Percentiles rank a stretch among this genome's conserved stretches.
Conservation (phyloP, 2,888 invertebrate genomes). For the Philopedon plagiatum region DNA sequence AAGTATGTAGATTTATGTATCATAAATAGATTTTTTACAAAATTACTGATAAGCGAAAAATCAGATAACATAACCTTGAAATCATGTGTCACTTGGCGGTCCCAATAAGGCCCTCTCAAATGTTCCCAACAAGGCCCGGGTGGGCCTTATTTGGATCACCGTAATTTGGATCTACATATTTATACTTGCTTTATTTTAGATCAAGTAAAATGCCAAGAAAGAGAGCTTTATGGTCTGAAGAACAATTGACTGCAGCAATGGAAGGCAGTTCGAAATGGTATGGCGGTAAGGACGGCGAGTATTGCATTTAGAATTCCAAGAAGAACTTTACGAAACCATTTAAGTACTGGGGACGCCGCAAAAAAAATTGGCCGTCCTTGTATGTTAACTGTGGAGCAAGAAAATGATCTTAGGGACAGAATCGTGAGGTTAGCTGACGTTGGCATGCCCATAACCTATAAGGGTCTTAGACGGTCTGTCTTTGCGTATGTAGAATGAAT, state of each 20-base stretch:
- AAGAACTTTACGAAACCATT: not conserved
- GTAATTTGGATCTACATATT: too few species aligned
- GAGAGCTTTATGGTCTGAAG: constrained; percentile 11
- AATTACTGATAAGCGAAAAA: not conserved
- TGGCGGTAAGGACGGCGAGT: not conserved
- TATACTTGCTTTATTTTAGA: too few species aligned
- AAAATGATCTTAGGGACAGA: constrained; percentile 17
- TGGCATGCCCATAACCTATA: constrained; percentile 14
- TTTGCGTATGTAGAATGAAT: constrained; percentile 3
- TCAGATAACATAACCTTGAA: not conserved
- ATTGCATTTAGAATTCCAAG: not conserved
- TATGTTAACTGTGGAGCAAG: constrained; percentile 8
- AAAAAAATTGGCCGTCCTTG: not conserved
- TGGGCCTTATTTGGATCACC: too few species aligned
- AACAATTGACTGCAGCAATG: not conserved
- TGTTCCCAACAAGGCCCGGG: too few species aligned
- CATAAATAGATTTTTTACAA: not conserved
- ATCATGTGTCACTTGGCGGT: not conserved
- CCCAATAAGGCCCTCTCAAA: not conserved
- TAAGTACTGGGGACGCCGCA: not conserved
- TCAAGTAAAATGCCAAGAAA: too few species aligned
- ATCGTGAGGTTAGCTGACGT: constrained; percentile 1
- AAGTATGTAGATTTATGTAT: not conserved
- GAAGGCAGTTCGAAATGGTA: not conserved
- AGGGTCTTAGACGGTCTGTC: not conserved